Conservation (phyloP, 1,140 invertebrate species). For the Tetramorium alpestre region DNA sequence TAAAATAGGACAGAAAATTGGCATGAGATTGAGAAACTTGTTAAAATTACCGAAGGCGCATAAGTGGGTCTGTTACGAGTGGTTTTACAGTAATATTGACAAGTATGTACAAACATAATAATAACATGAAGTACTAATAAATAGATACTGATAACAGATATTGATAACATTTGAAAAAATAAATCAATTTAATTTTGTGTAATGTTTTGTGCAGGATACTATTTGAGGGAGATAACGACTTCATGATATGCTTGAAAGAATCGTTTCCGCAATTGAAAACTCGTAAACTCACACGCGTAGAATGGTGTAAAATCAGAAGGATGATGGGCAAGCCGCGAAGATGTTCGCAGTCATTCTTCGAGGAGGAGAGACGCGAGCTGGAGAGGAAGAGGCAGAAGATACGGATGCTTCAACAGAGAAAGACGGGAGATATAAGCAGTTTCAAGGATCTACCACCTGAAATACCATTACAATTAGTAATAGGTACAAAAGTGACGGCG, state of each 20-base stretch:
- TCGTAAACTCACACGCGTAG: slow-evolving; percentile 93
- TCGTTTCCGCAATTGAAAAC: slow-evolving; percentile 97
- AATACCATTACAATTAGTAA: slow-evolving; percentile 97
- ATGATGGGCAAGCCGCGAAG: slow-evolving; percentile 99
- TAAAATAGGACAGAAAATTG: slow-evolving; percentile 95
- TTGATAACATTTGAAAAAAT: neutral
- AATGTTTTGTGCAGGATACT: slow-evolving; percentile 89
- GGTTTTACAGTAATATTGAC: slow-evolving; percentile 99
- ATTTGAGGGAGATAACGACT: slow-evolving; percentile 98
- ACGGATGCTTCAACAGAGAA: slow-evolving; percentile 96
- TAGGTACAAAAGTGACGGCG: slow-evolving; percentile 98
- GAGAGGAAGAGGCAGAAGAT: slow-evolving; percentile 97
- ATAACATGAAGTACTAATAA: slow-evolving; percentile 50
- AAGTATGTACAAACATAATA: slow-evolving; percentile 85
- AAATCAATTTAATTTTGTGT: slow-evolving; percentile 15
- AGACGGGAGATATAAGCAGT: slow-evolving; percentile 91
- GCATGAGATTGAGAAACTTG: slow-evolving; percentile 96
- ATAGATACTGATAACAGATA: slow-evolving; percentile 61
- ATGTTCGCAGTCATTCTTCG: slow-evolving; percentile 97
- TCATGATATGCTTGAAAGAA: slow-evolving; percentile 97
- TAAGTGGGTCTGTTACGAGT: slow-evolving; percentile 99
- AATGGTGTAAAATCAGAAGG: slow-evolving; percentile 98
- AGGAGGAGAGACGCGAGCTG: slow-evolving; percentile 96
- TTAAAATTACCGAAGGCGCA: slow-evolving; percentile 99
- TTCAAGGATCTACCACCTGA: slow-evolving; percentile 97